Evolutionary conservation across 2,888 invertebrate species (phyloP), one percentile per base, ranked within the genome.

Genomic region (Belgica antarctica): DNA sequence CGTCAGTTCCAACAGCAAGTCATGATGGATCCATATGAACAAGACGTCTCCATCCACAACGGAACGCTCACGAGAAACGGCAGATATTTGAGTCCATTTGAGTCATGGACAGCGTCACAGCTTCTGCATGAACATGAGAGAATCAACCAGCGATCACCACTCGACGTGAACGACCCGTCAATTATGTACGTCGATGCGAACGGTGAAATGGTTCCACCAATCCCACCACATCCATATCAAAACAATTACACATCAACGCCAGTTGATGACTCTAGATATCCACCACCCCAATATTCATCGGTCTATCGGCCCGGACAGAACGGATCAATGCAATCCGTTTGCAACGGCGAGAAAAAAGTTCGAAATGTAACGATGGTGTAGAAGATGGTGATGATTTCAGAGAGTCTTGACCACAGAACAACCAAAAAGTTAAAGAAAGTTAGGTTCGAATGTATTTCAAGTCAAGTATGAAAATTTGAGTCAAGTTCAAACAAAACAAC

Each of bases 101-200:
- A 84, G 73, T 83, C 83, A 1, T 85, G 86, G 85, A 83, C 83
- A 25, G 85, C 85, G 1, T 83, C 84, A 2, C 85, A 86, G 73
- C 76, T 86, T 10, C 76, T 86, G 1, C 83, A 83, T 73, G 84
- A 84, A 74, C 85, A 85, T 74, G 85, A 85, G 74, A 77, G 83
- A 62, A 31, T 5, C 5, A 17, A 25, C 4, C n/a, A n/a, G n/a
- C 76, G 84, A 24, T 82, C 82, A 72, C 84, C 83, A 73, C 83
- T 84, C 0, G 76, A 80, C 74, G 77, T 76, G 12, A 74, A 75
- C 27, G 63, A 65, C 17, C 34, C 17, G 10, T 41, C 36, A n/a
- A 63, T 41, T 10, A 46, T 66, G 47, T 66, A 66, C 47, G 66
- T 46, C 10, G 68, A 68, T 22, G 65, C 47, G 3, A 25, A 68